Conservation (phyloP, 2,888 invertebrate species). For the Tipula helvola region DNA sequence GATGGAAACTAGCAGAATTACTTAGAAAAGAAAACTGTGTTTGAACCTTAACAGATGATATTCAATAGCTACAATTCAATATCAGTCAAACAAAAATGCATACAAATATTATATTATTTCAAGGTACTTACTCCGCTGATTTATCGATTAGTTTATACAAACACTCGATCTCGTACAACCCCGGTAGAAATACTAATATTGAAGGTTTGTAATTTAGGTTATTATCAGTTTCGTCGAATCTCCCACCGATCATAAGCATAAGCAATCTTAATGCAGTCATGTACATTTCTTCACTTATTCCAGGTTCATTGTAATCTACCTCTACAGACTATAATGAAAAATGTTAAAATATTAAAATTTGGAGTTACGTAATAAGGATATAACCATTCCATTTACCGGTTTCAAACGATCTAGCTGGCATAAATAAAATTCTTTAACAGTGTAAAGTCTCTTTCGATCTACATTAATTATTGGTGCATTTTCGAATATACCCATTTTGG, state of each 20-base stretch:
- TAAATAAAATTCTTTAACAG: slow-evolving; percentile 50
- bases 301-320: slow-evolving; percentile 41
- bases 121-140: background rate
- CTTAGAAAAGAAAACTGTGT: no score
- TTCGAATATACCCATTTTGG: slow-evolving; percentile 18
- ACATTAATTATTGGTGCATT: slow-evolving; percentile 46
- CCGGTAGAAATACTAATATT: slow-evolving; percentile 82
- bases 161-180: slow-evolving; percentile 71
- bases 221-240: slow-evolving; percentile 29
- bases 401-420: slow-evolving; percentile 38
- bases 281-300: slow-evolving; percentile 46
- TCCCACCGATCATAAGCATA: slow-evolving; percentile 42
- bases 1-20: no score
- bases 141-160: slow-evolving; percentile 38
- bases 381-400: slow-evolving; percentile 30
- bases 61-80: no score
- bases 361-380: background rate
- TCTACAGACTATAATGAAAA: slow-evolving; percentile 34
- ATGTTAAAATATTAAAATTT: background rate
- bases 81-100: no score
- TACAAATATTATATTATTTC: no score
- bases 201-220: slow-evolving; percentile 39
- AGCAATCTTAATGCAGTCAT: slow-evolving; percentile 48
- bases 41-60: no score
- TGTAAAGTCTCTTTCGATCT: slow-evolving; percentile 39